Percentiles rank a stretch among this genome's conserved stretches.
Evolutionary conservation across 1,140 invertebrate genomes (phyloP).

Genomic region (Platyura marginata): DNA sequence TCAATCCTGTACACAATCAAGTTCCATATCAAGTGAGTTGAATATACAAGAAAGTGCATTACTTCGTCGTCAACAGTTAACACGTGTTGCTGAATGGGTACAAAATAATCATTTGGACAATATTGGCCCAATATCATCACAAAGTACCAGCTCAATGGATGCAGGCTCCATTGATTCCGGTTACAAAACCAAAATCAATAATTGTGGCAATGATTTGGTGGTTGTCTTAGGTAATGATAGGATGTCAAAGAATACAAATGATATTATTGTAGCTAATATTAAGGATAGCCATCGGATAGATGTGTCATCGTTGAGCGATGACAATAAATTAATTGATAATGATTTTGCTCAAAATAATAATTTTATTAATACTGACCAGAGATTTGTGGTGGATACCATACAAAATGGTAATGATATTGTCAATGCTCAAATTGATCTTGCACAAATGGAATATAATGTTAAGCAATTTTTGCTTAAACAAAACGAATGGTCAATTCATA

Average conservation of each 20-base stretch:
- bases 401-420: not conserved
- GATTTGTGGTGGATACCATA: not conserved
- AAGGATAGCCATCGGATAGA: not conserved
- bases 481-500: constrained; percentile 26
- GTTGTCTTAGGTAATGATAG: not conserved
- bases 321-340: not conserved
- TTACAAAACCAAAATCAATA: constrained; percentile 14
- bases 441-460: constrained; percentile 40
- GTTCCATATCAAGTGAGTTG: constrained; percentile 15
- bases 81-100: constrained; percentile 48
- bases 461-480: constrained; percentile 38
- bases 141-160: constrained; percentile 14
- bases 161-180: constrained; percentile 21
- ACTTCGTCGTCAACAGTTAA: constrained; percentile 36
- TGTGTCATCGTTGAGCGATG: not conserved
- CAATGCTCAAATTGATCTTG: constrained; percentile 25
- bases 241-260: not conserved
- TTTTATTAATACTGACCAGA: not conserved
- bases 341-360: not conserved
- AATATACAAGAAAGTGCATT: constrained; percentile 19
- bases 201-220: not conserved
- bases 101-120: constrained; percentile 28
- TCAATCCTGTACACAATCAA: constrained; percentile 15
- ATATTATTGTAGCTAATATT: not conserved
- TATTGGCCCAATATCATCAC: constrained; percentile 14